phyloP scores from a whole-genome alignment of 2,888 invertebrate genomes.

The Acronicta psi region DNA sequence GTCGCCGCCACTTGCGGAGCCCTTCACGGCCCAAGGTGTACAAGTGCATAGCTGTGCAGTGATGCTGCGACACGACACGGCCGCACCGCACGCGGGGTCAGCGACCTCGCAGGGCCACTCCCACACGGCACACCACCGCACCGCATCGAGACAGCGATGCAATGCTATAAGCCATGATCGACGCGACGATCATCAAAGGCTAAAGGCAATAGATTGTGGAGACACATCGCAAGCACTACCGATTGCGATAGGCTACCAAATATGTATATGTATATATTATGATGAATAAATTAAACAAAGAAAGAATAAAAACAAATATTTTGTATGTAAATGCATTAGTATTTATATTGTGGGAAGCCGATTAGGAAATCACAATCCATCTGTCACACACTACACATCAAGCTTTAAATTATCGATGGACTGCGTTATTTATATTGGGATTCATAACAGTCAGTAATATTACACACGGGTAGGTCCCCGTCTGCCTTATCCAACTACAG shows the following conservation, averaged over 20 bases:
- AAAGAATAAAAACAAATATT: too few relatives aligned
- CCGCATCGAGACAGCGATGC: too few relatives aligned
- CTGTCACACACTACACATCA: too few relatives aligned
- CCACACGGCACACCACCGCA: neutral
- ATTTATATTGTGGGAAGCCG: too few relatives aligned
- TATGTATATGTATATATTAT: too few relatives aligned
- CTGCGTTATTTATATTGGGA: too few relatives aligned
- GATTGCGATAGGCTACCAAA: neutral
- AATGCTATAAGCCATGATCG: slow-evolving; percentile 9
- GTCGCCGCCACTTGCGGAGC: slow-evolving; percentile 10
- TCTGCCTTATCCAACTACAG: neutral
- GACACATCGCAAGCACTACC: neutral
- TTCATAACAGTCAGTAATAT: too few relatives aligned
- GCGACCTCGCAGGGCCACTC: slow-evolving; percentile 18
- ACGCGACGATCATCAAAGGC: slow-evolving; percentile 13
- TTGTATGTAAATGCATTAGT: too few relatives aligned
- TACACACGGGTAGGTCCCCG: too few relatives aligned
- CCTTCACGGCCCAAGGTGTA: slow-evolving; percentile 21
- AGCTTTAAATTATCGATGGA: too few relatives aligned
- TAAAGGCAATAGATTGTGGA: slow-evolving; percentile 8
- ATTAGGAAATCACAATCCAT: too few relatives aligned
- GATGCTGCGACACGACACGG: slow-evolving; percentile 10
- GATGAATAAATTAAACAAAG: too few relatives aligned
- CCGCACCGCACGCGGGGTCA: slow-evolving; percentile 30
- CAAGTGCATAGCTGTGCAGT: slow-evolving; percentile 18